Percentiles rank a stretch among this genome's conserved stretches.
These are phyloP conservation scores for Synergus itoensis DNA, from an alignment of 2,888 invertebrate species.

Conservation along the genomic window DNA sequence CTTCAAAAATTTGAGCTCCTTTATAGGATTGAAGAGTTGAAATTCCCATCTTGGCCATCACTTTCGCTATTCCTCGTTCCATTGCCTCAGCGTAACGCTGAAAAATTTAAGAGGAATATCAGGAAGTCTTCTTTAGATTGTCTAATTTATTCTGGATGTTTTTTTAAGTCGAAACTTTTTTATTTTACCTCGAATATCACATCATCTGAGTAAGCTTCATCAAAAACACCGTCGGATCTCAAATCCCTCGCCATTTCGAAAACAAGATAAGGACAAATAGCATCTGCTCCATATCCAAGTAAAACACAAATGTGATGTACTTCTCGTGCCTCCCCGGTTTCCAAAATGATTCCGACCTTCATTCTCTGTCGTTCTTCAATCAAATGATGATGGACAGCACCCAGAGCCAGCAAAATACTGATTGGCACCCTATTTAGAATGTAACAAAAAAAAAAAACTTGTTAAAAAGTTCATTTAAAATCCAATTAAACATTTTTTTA, in stretches of 20 bases:
- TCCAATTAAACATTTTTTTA: not conserved
- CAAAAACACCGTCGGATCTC: conserved; percentile 91
- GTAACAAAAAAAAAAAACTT: not conserved
- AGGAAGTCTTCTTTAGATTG: conserved; percentile 55
- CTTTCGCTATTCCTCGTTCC: conserved; percentile 94
- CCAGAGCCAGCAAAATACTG: conserved; percentile 91
- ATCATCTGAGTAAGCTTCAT: conserved; percentile 87
- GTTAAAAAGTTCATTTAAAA: not conserved
- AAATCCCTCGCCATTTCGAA: conserved; percentile 95
- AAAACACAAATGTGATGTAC: conserved; percentile 98
- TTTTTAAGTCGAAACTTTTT: conserved; percentile 58
- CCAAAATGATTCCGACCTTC: conserved; percentile 96
- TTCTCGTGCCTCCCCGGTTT: conserved; percentile 97
- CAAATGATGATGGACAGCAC: conserved; percentile 96
- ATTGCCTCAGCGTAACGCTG: conserved; percentile 93
- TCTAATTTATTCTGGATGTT: conserved; percentile 7
- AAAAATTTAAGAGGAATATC: conserved; percentile 40
- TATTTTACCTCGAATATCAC: conserved; percentile 84
- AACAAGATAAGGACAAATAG: conserved; percentile 97
- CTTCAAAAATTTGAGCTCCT: conserved; percentile 99
- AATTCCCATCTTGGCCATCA: conserved; percentile 99
- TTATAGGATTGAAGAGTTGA: conserved; percentile 99
- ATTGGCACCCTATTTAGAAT: conserved; percentile 82
- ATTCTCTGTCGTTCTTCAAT: conserved; percentile 96
- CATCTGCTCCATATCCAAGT: conserved; percentile 98